A percentile compares a stretch with the other conserved stretches of the same genome.
These are phyloP conservation scores for Sylvia borin DNA, from an alignment of 2,797 vertebrate species.

Conservation along the genomic window DNA sequence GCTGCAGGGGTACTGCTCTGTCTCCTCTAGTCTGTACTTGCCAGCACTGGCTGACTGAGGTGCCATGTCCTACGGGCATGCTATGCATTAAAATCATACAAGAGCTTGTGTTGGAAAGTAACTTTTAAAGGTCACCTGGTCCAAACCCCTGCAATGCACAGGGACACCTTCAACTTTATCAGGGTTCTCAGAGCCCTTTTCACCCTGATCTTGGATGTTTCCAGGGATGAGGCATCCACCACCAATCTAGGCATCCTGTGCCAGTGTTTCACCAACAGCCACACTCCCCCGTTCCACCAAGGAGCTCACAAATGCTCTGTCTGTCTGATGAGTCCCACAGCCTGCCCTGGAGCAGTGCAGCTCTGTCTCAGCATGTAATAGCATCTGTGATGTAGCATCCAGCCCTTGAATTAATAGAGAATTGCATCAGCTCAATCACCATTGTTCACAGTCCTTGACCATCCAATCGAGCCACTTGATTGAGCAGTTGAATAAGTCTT, in stretches of 20 bases:
- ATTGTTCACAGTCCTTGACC: neutral
- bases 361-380: neutral
- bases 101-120: neutral
- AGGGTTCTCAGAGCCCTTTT: neutral
- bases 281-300: neutral
- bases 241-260: neutral
- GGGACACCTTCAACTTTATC: too few relatives aligned
- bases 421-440: neutral
- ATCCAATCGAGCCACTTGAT: neutral
- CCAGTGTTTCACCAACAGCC: neutral
- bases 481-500: neutral
- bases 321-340: neutral
- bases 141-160: accelerated
- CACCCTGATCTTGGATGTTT: neutral
- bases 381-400: neutral
- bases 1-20: neutral
- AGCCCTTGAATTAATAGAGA: neutral
- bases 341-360: neutral
- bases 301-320: neutral
- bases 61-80: neutral
- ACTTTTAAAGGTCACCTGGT: neutral
- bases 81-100: neutral
- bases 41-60: neutral
- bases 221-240: neutral
- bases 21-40: neutral